phyloP scores from a whole-genome alignment of 2,113 vertebrate genomes.

The Muntiacus reevesi region DNA sequence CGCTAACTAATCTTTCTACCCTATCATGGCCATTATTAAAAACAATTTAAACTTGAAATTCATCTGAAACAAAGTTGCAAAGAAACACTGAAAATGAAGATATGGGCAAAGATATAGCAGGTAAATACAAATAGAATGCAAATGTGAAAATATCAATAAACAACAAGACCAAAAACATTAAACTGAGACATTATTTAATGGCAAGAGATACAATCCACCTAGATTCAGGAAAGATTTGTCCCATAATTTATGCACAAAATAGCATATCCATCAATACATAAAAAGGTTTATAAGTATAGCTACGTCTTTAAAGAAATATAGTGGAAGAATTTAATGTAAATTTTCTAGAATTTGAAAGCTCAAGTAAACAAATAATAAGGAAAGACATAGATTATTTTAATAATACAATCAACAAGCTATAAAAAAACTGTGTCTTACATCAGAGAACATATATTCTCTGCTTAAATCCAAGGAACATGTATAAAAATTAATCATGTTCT shows the following conservation, averaged over 20 bases:
- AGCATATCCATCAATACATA: neutral
- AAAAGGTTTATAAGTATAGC: neutral
- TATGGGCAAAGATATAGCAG: neutral
- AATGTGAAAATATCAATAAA: neutral
- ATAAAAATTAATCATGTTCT: conserved; percentile 38
- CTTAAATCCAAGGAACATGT: neutral
- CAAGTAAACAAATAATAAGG: conserved; percentile 36
- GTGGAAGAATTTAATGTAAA: conserved; percentile 25
- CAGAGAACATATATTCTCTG: conserved; percentile 31
- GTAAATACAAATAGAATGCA: neutral
- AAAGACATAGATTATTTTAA: conserved; percentile 55
- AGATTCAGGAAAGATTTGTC: neutral
- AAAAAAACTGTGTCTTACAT: conserved; percentile 7
- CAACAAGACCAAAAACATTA: neutral
- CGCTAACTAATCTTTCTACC: neutral
- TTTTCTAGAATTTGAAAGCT: conserved; percentile 29
- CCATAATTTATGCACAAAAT: neutral
- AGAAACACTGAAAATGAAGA: conserved; percentile 10
- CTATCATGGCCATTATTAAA: neutral
- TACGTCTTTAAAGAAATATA: conserved; percentile 24
- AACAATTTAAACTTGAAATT: conserved; percentile 21
- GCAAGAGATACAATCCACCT: neutral
- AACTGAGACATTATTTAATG: neutral
- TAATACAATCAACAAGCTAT: conserved; percentile 34
- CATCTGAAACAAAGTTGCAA: conserved; percentile 22